Percentiles rank a stretch among this genome's conserved stretches.
These are phyloP conservation scores for Speoplatyrhinus poulsoni DNA, from an alignment of 2,113 vertebrate species.

Conservation along the genomic window DNA sequence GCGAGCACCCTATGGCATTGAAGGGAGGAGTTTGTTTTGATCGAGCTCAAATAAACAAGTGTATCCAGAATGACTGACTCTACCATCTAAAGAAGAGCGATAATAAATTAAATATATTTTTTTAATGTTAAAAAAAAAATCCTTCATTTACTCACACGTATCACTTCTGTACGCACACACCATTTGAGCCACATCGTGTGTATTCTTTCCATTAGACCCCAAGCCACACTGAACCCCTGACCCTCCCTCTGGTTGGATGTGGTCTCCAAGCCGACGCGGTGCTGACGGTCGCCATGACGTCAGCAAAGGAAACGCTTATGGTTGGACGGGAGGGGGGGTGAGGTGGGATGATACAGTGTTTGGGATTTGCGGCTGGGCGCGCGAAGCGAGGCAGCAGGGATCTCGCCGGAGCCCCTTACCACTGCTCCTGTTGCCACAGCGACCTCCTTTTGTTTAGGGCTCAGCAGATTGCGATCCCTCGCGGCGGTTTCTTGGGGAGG, in stretches of 20 bases:
- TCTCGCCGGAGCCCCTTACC: conserved; percentile 36
- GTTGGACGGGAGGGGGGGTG: conserved; percentile 29
- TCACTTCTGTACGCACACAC: too few species aligned
- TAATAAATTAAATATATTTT: too few species aligned
- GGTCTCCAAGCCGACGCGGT: conserved; percentile 10
- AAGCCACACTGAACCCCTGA: conserved; percentile 43
- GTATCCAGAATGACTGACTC: too few species aligned
- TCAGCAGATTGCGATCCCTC: conserved; percentile 47
- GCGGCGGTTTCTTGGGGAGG: conserved; percentile 53
- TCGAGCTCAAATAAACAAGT: too few species aligned
- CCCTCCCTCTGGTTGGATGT: conserved; percentile 31
- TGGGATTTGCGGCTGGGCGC: conserved; percentile 51
- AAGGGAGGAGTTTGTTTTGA: too few species aligned
- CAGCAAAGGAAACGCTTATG: conserved; percentile 49
- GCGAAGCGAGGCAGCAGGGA: conserved; percentile 38
- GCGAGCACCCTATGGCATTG: too few species aligned
- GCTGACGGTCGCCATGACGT: conserved; percentile 27
- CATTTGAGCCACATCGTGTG: too few species aligned
- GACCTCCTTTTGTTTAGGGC: conserved; percentile 60
- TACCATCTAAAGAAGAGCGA: too few species aligned
- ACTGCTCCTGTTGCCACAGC: conserved; percentile 50
- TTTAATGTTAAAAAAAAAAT: too few species aligned
- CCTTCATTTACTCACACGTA: too few species aligned
- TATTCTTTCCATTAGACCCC: not conserved
- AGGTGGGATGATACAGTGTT: conserved; percentile 42